A percentile compares a stretch with the other conserved stretches of the same genome.
Conservation (phyloP, 2,888 invertebrate species). For the Cryptus armator region DNA sequence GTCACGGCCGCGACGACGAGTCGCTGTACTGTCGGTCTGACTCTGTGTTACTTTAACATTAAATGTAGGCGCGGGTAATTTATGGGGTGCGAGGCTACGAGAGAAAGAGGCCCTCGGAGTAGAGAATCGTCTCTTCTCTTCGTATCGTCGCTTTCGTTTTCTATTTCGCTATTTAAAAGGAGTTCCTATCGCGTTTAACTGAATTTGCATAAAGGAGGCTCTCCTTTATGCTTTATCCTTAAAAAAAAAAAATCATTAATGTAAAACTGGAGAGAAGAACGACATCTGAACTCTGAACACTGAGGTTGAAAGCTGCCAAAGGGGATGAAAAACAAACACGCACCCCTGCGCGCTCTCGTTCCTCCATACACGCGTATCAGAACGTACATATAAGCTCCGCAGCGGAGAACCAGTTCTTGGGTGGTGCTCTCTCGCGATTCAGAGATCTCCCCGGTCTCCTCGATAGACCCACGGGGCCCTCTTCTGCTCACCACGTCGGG, state of each 20-base stretch:
- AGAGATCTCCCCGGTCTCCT: slow-evolving; percentile 15
- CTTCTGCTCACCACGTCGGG: slow-evolving; percentile 46
- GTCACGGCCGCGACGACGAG: slow-evolving; percentile 35
- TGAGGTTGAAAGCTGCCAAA: slow-evolving; percentile 66
- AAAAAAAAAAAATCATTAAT: background rate
- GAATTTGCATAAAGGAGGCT: slow-evolving; percentile 51
- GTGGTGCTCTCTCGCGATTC: slow-evolving; percentile 45
- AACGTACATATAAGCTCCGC: slow-evolving; percentile 31
- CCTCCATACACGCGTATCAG: slow-evolving; percentile 21
- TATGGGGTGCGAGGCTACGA: slow-evolving; percentile 74
- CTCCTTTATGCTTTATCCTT: background rate
- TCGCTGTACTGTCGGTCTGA: slow-evolving; percentile 53
- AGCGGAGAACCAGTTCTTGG: slow-evolving; percentile 57
- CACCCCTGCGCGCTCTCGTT: slow-evolving; percentile 47
- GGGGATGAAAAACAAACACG: slow-evolving; percentile 69
- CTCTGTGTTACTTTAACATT: slow-evolving; percentile 62
- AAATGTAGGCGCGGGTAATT: slow-evolving; percentile 73
- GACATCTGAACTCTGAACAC: slow-evolving; percentile 57
- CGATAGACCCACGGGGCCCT: slow-evolving; percentile 15
- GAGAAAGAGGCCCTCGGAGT: slow-evolving; percentile 42
- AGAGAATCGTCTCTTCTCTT: slow-evolving; percentile 41
- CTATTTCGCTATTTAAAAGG: background rate
- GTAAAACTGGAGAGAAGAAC: slow-evolving; percentile 23
- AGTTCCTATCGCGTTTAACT: background rate
- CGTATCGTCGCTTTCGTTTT: slow-evolving; percentile 19